Evolutionary conservation across 2,888 invertebrate species (phyloP).

Genomic region (Terebella lapidaria): DNA sequence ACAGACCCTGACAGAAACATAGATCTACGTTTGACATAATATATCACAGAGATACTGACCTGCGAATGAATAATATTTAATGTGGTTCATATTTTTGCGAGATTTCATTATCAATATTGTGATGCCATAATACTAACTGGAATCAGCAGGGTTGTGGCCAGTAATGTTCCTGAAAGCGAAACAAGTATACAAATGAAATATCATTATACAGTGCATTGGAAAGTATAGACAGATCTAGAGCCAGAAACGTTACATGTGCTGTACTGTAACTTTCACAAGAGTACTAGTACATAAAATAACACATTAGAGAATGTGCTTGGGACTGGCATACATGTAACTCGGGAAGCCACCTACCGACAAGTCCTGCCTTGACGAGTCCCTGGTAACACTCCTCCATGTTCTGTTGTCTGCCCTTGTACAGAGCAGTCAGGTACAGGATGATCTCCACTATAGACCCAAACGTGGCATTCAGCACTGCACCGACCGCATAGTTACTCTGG

Average conservation of each 20-base stretch:
- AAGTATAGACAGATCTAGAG: too few species aligned
- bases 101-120: too few species aligned
- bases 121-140: too few species aligned
- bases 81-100: too few species aligned
- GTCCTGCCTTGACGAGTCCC: conserved; percentile 38
- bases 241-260: too few species aligned
- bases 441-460: conserved; percentile 48
- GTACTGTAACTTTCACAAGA: too few species aligned
- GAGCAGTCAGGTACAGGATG: conserved; percentile 39
- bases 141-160: conserved; percentile 43
- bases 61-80: too few species aligned
- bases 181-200: neutral
- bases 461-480: conserved; percentile 47
- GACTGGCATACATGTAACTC: too few species aligned
- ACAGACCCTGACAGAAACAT: conserved; percentile 34
- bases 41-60: neutral
- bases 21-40: neutral
- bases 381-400: neutral
- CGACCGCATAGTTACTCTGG: conserved; percentile 46
- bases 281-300: too few species aligned
- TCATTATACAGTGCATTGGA: neutral
- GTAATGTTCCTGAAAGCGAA: conserved; percentile 34
- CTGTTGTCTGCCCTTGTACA: conserved; percentile 30
- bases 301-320: too few species aligned
- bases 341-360: conserved; percentile 44